These are phyloP conservation scores for Hirtodrosophila histrioides DNA, from an alignment of 2,888 invertebrate genomes.

Conservation along the genomic window DNA sequence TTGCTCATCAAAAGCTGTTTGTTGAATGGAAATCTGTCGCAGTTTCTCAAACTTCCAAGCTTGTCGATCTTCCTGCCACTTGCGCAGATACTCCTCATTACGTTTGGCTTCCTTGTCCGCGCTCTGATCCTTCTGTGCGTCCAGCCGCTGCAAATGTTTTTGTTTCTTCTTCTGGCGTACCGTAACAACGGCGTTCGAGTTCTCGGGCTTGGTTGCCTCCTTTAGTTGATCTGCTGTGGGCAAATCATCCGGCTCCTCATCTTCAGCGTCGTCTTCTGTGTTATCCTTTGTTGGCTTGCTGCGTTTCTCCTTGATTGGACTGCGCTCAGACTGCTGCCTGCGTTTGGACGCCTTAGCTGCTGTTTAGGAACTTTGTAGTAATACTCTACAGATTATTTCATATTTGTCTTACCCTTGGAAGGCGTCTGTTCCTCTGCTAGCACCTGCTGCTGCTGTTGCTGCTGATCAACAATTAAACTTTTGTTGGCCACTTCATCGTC, in stretches of 20 bases:
- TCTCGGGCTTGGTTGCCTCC: constrained; percentile 82
- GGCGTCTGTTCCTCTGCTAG: constrained; percentile 6
- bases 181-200: constrained; percentile 85
- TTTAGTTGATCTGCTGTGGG: constrained; percentile 81
- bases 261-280: constrained; percentile 53
- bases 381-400: background rate
- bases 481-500: constrained; percentile 81
- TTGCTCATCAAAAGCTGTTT: constrained; percentile 87
- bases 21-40: constrained; percentile 90
- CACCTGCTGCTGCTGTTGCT: constrained; percentile 23
- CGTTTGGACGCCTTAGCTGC: constrained; percentile 52
- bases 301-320: constrained; percentile 50
- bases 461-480: constrained; percentile 74
- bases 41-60: constrained; percentile 93
- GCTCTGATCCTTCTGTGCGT: constrained; percentile 85
- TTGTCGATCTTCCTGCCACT: constrained; percentile 89
- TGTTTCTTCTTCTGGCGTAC: constrained; percentile 88
- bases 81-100: constrained; percentile 88
- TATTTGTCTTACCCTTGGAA: constrained; percentile 12
- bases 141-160: constrained; percentile 86
- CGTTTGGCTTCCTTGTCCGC: constrained; percentile 87
- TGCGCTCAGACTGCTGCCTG: constrained; percentile 40
- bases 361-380: background rate
- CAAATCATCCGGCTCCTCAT: constrained; percentile 83
- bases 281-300: constrained; percentile 27